Base-by-base conservation (phyloP, 2,113 vertebrate genomes). In the Sorex fumeus region DNA sequence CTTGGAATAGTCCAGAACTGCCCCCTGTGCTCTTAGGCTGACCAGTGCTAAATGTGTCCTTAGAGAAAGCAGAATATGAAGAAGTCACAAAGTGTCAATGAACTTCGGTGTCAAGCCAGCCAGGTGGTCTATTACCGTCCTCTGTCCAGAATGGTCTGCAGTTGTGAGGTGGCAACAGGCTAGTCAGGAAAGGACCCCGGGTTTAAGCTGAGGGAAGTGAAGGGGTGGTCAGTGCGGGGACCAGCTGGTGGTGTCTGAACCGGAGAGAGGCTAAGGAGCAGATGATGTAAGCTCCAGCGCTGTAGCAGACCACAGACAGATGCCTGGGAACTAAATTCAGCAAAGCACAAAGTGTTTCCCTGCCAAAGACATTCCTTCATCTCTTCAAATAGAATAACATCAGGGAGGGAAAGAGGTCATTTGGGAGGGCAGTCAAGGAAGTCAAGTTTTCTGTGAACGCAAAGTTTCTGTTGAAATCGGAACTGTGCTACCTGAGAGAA, bases 321-420 rank as follows among this genome's bases (percentile, higher is more conserved):
- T 19, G 18, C 15, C 67, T 64, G 25, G 69, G 40, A 92, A 85
- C 50, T 81, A 67, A 88, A 32, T 66, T 93, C 25, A 64, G 8
- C n/a, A 40, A 86, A 78, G 11, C 19, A 36, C 25, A 81, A 71
- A 23, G 30, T 2, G 57, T 64, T 88, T 62, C 62, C 47, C 69
- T 1, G n/a, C 71, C 34, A 66, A 2, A 30, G 36, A 81, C 21
- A 40, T 75, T 34, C 36, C 27, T 53, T 85, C 9, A 30, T 81
- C 43, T 82, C 34, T 53, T 30, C 66, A 25, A 88, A 72, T 34
- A 0, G 18, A 34, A 69, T 84, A 67, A 8, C 50, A 36, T 13
- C 45, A 66, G 16, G 13, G 21, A 87, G 34, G 10, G 36, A 50
- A 75, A 85, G 15, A 80, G 72, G 15, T 30, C 53, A 72, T 28